A percentile compares a stretch with the other conserved stretches of the same genome.
These are phyloP conservation scores for Phyllostomus hastatus DNA, from an alignment of 2,113 vertebrate genomes.

Conservation along the genomic window DNA sequence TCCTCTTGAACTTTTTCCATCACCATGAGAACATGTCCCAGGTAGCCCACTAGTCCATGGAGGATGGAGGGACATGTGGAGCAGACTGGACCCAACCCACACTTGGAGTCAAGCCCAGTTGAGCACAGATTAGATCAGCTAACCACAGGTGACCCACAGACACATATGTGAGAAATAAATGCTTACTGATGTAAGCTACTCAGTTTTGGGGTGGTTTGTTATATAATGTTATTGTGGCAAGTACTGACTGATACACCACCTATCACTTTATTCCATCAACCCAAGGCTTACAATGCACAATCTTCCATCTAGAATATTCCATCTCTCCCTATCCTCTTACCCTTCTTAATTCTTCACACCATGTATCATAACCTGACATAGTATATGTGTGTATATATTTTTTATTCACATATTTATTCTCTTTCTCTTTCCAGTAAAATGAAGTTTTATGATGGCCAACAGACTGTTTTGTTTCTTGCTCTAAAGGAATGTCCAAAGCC, in stretches of 20 bases:
- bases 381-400: not conserved
- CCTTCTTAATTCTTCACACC: not conserved
- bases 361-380: not conserved
- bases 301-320: not conserved
- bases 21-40: not conserved
- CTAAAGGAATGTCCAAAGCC: slow-evolving; percentile 3
- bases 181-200: not conserved
- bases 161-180: not conserved
- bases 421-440: not conserved
- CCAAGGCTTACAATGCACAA: not conserved
- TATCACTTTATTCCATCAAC: not conserved
- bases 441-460: not conserved
- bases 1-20: not conserved
- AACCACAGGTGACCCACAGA: not conserved
- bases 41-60: not conserved
- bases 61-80: not conserved
- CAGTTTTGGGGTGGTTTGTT: not conserved
- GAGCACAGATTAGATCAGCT: not conserved
- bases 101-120: not conserved
- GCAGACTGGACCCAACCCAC: not conserved
- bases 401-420: not conserved
- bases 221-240: not conserved
- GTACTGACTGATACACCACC: not conserved
- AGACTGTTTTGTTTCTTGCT: not conserved
- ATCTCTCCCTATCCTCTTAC: not conserved